Base-by-base conservation (phyloP, 37 sponge, comb jelly and placozoan species). In the Cliona cf. orientalis region DNA sequence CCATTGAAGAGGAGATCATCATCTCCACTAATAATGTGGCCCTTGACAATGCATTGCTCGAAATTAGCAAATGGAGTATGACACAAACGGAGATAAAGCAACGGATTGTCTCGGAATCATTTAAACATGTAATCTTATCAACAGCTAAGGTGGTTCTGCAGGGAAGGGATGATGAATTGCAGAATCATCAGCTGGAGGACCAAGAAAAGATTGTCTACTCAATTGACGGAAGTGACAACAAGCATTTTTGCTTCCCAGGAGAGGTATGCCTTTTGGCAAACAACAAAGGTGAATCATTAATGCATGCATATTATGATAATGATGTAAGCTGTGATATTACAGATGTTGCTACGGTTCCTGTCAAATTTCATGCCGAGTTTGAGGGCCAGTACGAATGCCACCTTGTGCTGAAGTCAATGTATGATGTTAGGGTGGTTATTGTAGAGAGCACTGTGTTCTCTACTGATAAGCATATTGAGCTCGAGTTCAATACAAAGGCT, bases 401-500 rank as follows among this genome's bases (percentile, higher is more conserved):
- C n/a, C 3, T 91, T 26, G 67, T 74, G 12, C 75, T 91, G 42
- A 26, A 46, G 62, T 91, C 92, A n/a, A 37, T 36, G 0, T 61
- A 79, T 64, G 96, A 95, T 64, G 78, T 95, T 59, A 46, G 96
- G 64, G 85, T 86, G 74, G 57, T 79, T 38, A 42, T 82, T 14
- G 49, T 95, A n/a, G 96, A 95, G 88, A 58, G 72, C 5, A 91
- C 88, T 5, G 90, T 86, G 31, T 57, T 84, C 42, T 76, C 77
- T 21, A 66, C 55, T 42, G 75, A 69, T 5, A 74, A 69, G 5
- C 57, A 53, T 5, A 85, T 88, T 33, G 80, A 86, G 45, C 69
- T 95, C 32, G 90, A 91, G 73, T 89, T 95, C 49, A 82, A 46
- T 36, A 87, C 88, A 12, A 80, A 85, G 19, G 90, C 96, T 9